These are phyloP conservation scores for Heliconius congener DNA, from an alignment of 1,140 invertebrate species.

Conservation along the genomic window DNA sequence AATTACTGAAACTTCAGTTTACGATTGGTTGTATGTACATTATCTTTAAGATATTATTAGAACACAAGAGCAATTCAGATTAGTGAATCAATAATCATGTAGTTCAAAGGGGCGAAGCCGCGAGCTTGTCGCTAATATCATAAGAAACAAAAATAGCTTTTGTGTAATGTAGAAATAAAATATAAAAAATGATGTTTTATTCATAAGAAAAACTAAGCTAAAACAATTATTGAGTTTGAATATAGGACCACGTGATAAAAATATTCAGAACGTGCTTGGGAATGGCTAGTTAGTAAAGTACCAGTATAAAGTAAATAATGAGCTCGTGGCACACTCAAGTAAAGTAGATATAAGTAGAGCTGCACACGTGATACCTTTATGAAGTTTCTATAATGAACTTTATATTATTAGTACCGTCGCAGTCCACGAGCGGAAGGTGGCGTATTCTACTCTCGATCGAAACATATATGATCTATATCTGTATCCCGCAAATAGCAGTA, in stretches of 20 bases:
- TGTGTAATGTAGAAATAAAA: too few species aligned
- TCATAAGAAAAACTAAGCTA: background rate
- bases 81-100: too few species aligned
- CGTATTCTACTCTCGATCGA: background rate
- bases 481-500: too few species aligned
- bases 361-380: background rate
- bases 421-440: background rate
- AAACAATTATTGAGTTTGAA: background rate
- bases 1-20: too few species aligned
- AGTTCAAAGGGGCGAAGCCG: too few species aligned
- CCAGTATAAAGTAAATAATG: conserved; percentile 11
- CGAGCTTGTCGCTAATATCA: too few species aligned
- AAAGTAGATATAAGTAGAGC: background rate
- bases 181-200: background rate
- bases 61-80: too few species aligned
- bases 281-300: conserved; percentile 1
- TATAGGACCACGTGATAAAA: background rate
- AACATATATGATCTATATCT: too few species aligned
- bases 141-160: too few species aligned
- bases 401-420: background rate
- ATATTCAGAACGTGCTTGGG: background rate
- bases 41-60: too few species aligned
- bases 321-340: background rate
- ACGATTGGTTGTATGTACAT: too few species aligned
- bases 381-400: background rate